Base-by-base conservation (phyloP, 2,888 invertebrate species). In the Agriopis leucophaearia region DNA sequence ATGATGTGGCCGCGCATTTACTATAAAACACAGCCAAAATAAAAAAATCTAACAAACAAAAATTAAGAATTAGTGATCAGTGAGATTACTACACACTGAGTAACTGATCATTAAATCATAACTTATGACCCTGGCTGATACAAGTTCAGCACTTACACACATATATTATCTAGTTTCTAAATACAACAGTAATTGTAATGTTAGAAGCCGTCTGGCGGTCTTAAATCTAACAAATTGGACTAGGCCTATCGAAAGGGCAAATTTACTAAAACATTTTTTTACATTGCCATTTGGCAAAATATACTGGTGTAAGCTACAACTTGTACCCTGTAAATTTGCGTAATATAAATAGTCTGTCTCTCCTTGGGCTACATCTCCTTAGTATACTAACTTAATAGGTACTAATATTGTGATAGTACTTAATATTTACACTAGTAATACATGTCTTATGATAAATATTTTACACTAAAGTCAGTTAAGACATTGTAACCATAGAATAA, bases 1-100 rank as follows among this genome's bases (percentile, higher is more conserved):
- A 5, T 27, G 1, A 54, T 16, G 38, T 38, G 52, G 27, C 38
- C 36, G 12, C 38, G 15, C 15, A 15, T 38, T 54, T 36, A 38
- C 36, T 4, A 36, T 16, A 16, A 38, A 54, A 54, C 52, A 54
- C 52, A 54, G 52, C 52, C 52, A 4, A 50, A 27, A 50, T 27
- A 50, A 50, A 7, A 50, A 35, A 5, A 27, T 50, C 47, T 50
- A 35, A 27, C 50, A 13, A 12, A 8, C 1, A 27, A 50, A 50
- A 50, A 16, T 10, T 9, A 12, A 50, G 27, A 50, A 0, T 35
- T 50, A 50, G 12, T 48, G 15, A 48, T 48, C 27, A 15, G 13
- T 1, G 7, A 4, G 10, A 13, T 7, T n/a, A n/a, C n/a, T n/a
- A n/a, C n/a, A n/a, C n/a, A n/a, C n/a, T n/a, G n/a, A 50, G 7